Conservation (phyloP, 2,113 vertebrate genomes). For the Arothron firmamentum region DNA sequence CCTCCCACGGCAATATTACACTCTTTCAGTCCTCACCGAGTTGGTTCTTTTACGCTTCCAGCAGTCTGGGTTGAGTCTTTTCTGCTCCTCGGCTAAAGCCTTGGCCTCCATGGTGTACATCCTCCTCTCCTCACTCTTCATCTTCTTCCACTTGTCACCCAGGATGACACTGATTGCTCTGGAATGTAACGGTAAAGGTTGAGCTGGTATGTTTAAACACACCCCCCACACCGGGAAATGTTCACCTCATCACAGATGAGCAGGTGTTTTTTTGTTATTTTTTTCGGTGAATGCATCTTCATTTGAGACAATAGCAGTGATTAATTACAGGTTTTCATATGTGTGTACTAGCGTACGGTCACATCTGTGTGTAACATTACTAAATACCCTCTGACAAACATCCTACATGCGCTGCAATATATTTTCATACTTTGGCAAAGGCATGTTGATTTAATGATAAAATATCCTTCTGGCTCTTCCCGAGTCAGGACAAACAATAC, state of each 20-base stretch:
- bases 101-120: slow-evolving; percentile 98
- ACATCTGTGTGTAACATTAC: no score
- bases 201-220: not conserved
- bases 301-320: no score
- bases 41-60: slow-evolving; percentile 99
- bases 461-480: no score
- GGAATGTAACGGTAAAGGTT: slow-evolving; percentile 31
- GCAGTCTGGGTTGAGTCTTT: slow-evolving; percentile 97
- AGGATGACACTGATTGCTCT: slow-evolving; percentile 99
- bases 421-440: no score
- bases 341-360: not conserved
- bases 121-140: slow-evolving; percentile 96
- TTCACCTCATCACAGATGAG: not conserved
- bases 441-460: no score
- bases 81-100: slow-evolving; percentile 97
- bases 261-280: not conserved
- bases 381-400: no score
- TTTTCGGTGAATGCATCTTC: no score
- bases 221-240: not conserved
- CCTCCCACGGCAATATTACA: not conserved
- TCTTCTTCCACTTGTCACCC: slow-evolving; percentile 99
- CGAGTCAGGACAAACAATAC: no score
- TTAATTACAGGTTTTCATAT: not conserved
- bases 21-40: slow-evolving; percentile 79
- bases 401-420: no score